Evolutionary conservation across 2,113 vertebrate species (phyloP).

Genomic region (Bucco capensis): DNA sequence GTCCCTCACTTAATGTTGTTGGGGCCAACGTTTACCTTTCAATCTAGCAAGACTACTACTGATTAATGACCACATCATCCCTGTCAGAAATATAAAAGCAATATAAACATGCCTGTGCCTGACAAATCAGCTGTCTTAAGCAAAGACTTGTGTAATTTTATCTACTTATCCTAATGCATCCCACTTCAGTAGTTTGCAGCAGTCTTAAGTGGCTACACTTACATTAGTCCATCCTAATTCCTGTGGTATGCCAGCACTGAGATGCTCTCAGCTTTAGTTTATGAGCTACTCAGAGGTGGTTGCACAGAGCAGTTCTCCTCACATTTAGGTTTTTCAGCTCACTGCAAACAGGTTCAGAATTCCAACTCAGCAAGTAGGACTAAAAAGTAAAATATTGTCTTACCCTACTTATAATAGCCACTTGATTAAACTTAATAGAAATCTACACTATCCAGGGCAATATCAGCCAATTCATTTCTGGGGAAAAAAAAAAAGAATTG

Average conservation of each 20-base stretch:
- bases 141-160: neutral
- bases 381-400: neutral
- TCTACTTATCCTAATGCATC: neutral
- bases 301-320: neutral
- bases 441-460: neutral
- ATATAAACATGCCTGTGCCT: neutral
- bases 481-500: neutral
- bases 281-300: neutral
- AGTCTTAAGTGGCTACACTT: neutral
- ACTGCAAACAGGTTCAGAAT: neutral
- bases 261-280: neutral
- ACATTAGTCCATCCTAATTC: neutral
- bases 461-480: neutral
- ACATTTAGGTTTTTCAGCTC: neutral
- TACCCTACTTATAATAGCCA: neutral
- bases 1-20: neutral
- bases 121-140: neutral
- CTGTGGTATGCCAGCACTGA: neutral
- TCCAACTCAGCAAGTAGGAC: neutral
- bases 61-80: constrained; percentile 15
- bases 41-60: constrained; percentile 40
- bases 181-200: neutral
- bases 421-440: neutral
- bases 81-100: constrained; percentile 39
- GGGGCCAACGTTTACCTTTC: neutral